Evolutionary conservation across 2,888 invertebrate genomes (phyloP).

Genomic region (Thalpophila matura): DNA sequence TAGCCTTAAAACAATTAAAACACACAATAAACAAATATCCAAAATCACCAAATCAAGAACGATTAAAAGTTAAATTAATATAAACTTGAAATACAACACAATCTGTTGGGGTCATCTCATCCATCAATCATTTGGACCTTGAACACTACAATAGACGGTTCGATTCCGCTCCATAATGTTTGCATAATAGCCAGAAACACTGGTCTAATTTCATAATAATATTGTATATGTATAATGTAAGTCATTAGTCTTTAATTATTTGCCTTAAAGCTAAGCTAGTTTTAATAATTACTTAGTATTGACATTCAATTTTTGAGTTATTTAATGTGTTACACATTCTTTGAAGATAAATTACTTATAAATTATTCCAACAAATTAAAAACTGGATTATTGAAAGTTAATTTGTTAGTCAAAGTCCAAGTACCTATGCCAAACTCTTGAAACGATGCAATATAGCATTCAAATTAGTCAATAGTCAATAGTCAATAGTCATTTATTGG

Average conservation of each 20-base stretch:
- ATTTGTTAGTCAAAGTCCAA: background rate
- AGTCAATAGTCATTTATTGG: no score
- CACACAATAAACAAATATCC: constrained; percentile 28
- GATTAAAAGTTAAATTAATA: constrained; percentile 76
- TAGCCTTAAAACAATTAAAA: constrained; percentile 24
- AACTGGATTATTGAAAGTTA: constrained; percentile 9
- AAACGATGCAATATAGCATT: constrained; percentile 13
- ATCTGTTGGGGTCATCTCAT: constrained; percentile 79
- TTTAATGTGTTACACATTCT: constrained; percentile 9
- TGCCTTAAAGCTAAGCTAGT: constrained; percentile 39
- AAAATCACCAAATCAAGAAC: constrained; percentile 55
- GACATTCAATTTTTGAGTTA: constrained; percentile 13
- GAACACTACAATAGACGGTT: constrained; percentile 64
- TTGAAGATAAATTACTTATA: constrained; percentile 8
- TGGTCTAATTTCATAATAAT: constrained; percentile 66
- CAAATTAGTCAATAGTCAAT: no score
- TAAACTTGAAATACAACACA: constrained; percentile 81
- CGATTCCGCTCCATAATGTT: constrained; percentile 59
- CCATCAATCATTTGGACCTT: constrained; percentile 83
- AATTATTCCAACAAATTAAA: constrained; percentile 19
- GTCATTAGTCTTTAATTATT: constrained; percentile 9
- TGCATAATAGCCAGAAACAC: constrained; percentile 57
- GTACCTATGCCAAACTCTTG: no score
- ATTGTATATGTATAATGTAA: constrained; percentile 51
- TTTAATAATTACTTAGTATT: constrained; percentile 29